These are phyloP conservation scores for Rhopilema esculentum DNA, from an alignment of 30 jellyfish, hydroid and myxozoan genomes.

Conservation along the genomic window DNA sequence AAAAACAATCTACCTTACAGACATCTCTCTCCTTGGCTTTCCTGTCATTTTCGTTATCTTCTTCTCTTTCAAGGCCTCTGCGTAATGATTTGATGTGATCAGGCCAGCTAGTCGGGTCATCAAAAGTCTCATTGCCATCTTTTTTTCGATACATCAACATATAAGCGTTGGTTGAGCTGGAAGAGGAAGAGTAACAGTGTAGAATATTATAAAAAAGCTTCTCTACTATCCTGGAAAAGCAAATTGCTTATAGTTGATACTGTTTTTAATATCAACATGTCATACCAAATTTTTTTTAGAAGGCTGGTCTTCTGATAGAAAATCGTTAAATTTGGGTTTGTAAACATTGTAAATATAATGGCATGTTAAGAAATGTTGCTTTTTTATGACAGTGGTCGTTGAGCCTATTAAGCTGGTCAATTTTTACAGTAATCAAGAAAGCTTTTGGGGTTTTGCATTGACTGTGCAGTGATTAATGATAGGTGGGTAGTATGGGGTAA, in stretches of 20 bases:
- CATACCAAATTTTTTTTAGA: too few species aligned
- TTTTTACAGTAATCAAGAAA: too few species aligned
- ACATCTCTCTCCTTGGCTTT: slow-evolving; percentile 66
- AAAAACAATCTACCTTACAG: slow-evolving; percentile 68
- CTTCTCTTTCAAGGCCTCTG: slow-evolving; percentile 52
- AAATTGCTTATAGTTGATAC: too few species aligned
- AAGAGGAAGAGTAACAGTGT: neutral
- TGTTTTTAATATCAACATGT: neutral
- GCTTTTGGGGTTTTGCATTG: too few species aligned
- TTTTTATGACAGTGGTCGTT: too few species aligned
- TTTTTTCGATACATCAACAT: slow-evolving; percentile 87
- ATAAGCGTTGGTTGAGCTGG: slow-evolving; percentile 94
- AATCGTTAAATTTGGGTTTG: too few species aligned
- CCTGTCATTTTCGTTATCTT: slow-evolving; percentile 50
- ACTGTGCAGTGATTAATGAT: too few species aligned
- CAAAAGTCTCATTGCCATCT: slow-evolving; percentile 65
- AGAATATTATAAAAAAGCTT: neutral
- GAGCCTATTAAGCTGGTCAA: too few species aligned
- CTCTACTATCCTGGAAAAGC: neutral
- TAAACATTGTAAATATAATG: too few species aligned
- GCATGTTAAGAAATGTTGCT: too few species aligned
- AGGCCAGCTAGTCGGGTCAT: slow-evolving; percentile 74
- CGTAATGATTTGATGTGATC: slow-evolving; percentile 54
- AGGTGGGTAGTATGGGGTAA: too few species aligned
- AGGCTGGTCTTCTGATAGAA: too few species aligned